Conservation (phyloP, 2,113 vertebrate genomes). For the Neopipo cinnamomea region DNA sequence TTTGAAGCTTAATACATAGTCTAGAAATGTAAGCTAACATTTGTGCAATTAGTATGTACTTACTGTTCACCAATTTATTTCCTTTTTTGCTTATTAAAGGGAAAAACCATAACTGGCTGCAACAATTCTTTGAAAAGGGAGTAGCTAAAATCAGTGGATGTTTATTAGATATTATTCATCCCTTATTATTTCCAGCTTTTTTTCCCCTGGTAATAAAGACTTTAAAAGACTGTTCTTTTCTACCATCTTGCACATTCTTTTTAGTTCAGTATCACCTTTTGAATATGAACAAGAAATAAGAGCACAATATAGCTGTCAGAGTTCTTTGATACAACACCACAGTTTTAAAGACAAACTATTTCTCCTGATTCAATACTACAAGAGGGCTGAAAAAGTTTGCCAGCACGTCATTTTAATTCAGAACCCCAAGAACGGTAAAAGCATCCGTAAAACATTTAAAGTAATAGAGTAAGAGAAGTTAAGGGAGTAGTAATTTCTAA, state of each 20-base stretch:
- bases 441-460: neutral
- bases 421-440: neutral
- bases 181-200: neutral
- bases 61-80: neutral
- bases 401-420: neutral
- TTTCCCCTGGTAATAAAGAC: neutral
- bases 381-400: neutral
- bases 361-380: neutral
- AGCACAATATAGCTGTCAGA: neutral
- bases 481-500: neutral
- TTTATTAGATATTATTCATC: neutral
- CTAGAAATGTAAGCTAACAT: neutral
- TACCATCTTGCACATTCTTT: neutral
- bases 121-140: neutral
- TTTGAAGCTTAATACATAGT: neutral
- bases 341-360: neutral
- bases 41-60: neutral
- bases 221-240: neutral
- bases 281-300: neutral
- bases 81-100: neutral
- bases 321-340: neutral
- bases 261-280: neutral
- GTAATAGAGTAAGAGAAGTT: neutral
- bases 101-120: neutral
- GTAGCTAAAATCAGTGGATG: neutral